Evolutionary conservation across 2,113 vertebrate genomes (phyloP), one percentile per base, ranked within the genome.

Genomic region (Pandion haliaetus): DNA sequence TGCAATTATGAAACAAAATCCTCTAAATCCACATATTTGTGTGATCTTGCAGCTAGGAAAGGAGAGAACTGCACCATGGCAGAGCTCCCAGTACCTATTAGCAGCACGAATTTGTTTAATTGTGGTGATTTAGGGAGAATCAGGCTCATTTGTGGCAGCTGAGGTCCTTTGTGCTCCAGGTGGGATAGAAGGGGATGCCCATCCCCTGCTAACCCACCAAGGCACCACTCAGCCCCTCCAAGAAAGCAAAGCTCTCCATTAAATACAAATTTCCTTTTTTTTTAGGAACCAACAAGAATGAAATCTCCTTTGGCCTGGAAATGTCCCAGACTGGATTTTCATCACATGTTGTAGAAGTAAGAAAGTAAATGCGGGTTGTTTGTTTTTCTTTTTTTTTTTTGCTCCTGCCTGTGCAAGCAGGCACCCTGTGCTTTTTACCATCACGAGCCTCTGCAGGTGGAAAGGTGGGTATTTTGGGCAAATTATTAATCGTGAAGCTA

Each of bases 261-360:
- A 32, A 47, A 71, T 23, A 42, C 36, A 40, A 84, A 82, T 63
- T 58, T 15, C 36, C 1, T 3, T 13, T 10, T 49, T 6, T 57
- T 79, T 71, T 82, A 99, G 99, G 99, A 88, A 99, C 99, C 86
- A 99, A 98, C 96, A 99, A 98, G 97, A 99, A 99, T 0, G 99
- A 99, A 82, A 99, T 98, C 38, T 98, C 99, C 32, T 99, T 99
- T 18, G 99, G 99, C 12, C 96, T 99, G 82, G 99, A 99, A 96
- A 99, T 99, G 99, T 99, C 99, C 17, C 99, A 99, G 97, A 99
- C 99, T 0, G 99, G 99, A n/a, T 99, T 99, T 95, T 99, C 99
- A 69, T 99, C 99, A 0, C 99, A 99, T 10, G 97, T 99, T 52
- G 99, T 99, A 38, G 99, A 99, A 98, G 99, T 99, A 97, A 98